Percentiles rank a stretch among this genome's conserved stretches.
Evolutionary conservation across 2,797 vertebrate species (phyloP).

Genomic region (Lutjanus campechanus): DNA sequence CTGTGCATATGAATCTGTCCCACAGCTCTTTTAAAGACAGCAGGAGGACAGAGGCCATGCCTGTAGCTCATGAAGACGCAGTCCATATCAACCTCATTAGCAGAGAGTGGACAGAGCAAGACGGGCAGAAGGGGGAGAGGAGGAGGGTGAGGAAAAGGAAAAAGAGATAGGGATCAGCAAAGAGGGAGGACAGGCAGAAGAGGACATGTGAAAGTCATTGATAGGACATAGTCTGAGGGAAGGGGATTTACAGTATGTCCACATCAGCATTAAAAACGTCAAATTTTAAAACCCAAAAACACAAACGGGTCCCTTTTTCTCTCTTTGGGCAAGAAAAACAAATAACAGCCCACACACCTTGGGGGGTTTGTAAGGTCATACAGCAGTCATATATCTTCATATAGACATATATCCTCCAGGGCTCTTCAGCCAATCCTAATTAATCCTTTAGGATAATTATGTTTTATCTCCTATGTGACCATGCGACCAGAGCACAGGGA

Average conservation of each 20-base stretch:
- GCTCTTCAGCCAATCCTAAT: conserved; percentile 65
- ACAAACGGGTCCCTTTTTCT: not conserved
- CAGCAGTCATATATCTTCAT: conserved; percentile 40
- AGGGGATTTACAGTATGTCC: not conserved
- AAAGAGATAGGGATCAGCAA: not conserved
- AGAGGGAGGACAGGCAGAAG: not conserved
- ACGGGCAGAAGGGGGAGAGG: not conserved
- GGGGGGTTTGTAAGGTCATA: conserved; percentile 7
- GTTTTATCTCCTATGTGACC: conserved; percentile 47
- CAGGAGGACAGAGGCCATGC: conserved; percentile 4
- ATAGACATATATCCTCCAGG: conserved; percentile 38
- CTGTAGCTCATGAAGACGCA: conserved; percentile 1
- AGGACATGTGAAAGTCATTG: not conserved
- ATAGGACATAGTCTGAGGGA: not conserved
- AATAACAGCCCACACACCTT: not conserved
- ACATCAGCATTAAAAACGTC: not conserved
- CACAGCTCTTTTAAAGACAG: conserved; percentile 22
- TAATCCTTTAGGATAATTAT: conserved; percentile 70
- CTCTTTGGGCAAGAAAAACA: conserved; percentile 32
- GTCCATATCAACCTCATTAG: conserved; percentile 52
- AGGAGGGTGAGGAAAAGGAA: not conserved
- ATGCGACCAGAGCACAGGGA: conserved; percentile 38
- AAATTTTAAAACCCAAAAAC: not conserved
- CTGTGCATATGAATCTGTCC: conserved; percentile 1
- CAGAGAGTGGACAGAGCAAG: conserved; percentile 34